Conservation (phyloP, 2,888 invertebrate genomes). For the Sarcophaga carnaria region DNA sequence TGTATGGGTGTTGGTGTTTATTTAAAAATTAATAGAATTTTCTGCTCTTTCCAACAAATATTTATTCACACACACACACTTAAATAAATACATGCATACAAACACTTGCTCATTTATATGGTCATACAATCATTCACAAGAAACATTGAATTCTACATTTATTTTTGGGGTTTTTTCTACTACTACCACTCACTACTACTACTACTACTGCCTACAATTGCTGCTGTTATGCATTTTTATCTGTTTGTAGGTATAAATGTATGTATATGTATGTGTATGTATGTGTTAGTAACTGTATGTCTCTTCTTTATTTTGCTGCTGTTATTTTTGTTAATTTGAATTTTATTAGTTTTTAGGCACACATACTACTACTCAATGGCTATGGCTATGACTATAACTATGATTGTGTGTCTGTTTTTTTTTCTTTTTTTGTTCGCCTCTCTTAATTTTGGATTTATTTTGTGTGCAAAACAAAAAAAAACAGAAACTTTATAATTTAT, state of each 20-base stretch:
- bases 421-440: slow-evolving; percentile 7
- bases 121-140: slow-evolving; percentile 20
- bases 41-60: slow-evolving; percentile 70
- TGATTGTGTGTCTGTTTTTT: slow-evolving; percentile 34
- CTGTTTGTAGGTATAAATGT: neutral
- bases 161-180: neutral
- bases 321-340: slow-evolving; percentile 77
- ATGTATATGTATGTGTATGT: slow-evolving; percentile 9
- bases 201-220: neutral
- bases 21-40: slow-evolving; percentile 80
- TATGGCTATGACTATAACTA: slow-evolving; percentile 27
- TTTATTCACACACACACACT: slow-evolving; percentile 6
- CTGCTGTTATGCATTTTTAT: neutral
- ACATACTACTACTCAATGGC: slow-evolving; percentile 52
- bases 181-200: too few relatives aligned
- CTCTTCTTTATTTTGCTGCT: slow-evolving; percentile 32
- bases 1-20: slow-evolving; percentile 70
- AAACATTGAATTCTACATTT: slow-evolving; percentile 46
- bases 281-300: slow-evolving; percentile 7
- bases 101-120: neutral
- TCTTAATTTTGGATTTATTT: slow-evolving; percentile 1
- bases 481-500: too few relatives aligned
- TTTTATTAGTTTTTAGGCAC: slow-evolving; percentile 80
- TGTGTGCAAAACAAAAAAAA: neutral
- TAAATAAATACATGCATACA: neutral